phyloP scores from a whole-genome alignment of 64 coral and sea anemone species.

The Stichodactyla helianthus region DNA sequence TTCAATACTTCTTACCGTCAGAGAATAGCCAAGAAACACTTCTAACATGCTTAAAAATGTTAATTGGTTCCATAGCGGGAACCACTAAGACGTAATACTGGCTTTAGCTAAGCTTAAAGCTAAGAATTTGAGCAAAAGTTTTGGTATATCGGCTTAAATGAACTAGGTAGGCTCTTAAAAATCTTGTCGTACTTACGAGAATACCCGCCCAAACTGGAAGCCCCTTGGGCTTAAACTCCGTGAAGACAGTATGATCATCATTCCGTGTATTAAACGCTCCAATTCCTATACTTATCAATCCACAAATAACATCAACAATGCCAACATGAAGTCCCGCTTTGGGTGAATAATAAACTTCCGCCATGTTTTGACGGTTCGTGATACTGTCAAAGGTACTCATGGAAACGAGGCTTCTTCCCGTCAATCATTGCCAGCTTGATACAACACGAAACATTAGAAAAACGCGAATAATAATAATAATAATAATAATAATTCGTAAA shows the following conservation, averaged over 20 bases:
- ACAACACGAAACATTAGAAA: too few relatives aligned
- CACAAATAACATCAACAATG: constrained; percentile 53
- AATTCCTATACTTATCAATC: constrained; percentile 70
- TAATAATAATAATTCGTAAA: too few relatives aligned
- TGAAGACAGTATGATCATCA: constrained; percentile 69
- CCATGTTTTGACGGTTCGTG: constrained; percentile 53
- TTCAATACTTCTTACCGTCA: neutral
- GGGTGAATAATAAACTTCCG: constrained; percentile 66
- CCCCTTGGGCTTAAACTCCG: constrained; percentile 74
- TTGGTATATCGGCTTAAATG: neutral
- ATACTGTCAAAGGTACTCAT: constrained; percentile 28
- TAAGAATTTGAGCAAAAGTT: neutral
- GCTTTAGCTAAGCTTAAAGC: neutral
- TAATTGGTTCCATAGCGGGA: neutral
- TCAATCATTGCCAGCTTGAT: neutral
- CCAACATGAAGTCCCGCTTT: constrained; percentile 79
- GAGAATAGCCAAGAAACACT: neutral
- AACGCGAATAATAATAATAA: too few relatives aligned
- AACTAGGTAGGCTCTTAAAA: neutral
- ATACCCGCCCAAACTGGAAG: constrained; percentile 85
- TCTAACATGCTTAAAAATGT: neutral
- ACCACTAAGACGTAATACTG: neutral
- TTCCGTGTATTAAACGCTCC: constrained; percentile 84
- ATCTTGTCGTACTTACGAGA: constrained; percentile 47
- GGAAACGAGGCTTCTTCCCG: constrained; percentile 10